A percentile compares a stretch with the other conserved stretches of the same genome.
These are phyloP conservation scores for Malurus splendens DNA, from an alignment of 2,797 vertebrate genomes.

Conservation along the genomic window DNA sequence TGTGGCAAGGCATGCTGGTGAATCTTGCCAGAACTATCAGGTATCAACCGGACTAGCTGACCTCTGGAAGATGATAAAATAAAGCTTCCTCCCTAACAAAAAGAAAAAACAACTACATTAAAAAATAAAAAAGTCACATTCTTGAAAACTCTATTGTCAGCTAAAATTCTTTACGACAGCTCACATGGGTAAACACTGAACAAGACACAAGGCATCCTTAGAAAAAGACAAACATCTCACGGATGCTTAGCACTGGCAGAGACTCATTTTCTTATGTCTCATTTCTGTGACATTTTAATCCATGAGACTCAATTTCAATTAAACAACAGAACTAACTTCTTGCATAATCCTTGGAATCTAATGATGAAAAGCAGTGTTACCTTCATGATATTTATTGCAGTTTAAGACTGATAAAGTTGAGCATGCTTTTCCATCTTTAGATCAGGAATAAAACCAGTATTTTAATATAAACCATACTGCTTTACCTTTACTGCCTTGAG, in stretches of 20 bases:
- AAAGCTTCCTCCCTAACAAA: constrained; percentile 83
- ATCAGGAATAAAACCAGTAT: not conserved
- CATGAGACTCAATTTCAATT: not conserved
- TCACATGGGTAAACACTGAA: not conserved
- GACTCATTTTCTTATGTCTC: not conserved
- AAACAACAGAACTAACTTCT: not conserved
- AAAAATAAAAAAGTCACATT: not conserved
- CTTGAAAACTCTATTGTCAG: not conserved
- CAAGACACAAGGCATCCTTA: not conserved
- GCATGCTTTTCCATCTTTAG: not conserved
- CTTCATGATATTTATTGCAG: not conserved
- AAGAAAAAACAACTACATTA: not conserved
- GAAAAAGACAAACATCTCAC: not conserved
- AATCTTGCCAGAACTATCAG: constrained; percentile 81
- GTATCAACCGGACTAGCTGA: constrained; percentile 76
- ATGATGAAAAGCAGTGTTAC: not conserved
- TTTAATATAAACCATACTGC: not conserved
- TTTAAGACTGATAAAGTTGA: not conserved
- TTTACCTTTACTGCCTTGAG: constrained; percentile 84
- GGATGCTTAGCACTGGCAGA: not conserved
- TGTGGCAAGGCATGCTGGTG: constrained; percentile 80
- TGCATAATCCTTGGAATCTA: not conserved
- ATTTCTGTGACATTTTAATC: not conserved
- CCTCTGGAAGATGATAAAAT: constrained; percentile 82
- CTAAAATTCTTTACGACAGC: not conserved